Conservation (phyloP, 2,113 vertebrate genomes). For the Danionella cerebrum region DNA sequence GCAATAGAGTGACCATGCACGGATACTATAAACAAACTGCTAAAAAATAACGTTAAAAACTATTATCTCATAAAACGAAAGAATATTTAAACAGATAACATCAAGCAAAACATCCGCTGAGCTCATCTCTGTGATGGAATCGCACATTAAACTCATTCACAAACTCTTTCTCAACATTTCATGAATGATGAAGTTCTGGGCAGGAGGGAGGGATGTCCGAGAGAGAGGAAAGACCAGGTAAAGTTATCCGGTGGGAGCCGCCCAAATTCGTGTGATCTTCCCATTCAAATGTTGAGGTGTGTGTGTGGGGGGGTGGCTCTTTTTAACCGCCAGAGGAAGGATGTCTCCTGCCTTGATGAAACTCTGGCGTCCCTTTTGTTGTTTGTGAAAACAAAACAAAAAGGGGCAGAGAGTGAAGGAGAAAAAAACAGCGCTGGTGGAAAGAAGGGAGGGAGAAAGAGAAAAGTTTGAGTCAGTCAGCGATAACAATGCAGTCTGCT, state of each 20-base stretch:
- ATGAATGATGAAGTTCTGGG: slow-evolving; percentile 34
- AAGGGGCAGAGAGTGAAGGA: slow-evolving; percentile 28
- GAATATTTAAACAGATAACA: too few species aligned
- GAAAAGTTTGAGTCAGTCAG: slow-evolving; percentile 44
- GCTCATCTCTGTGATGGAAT: background rate
- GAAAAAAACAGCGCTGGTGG: slow-evolving; percentile 37
- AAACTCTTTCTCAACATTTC: background rate
- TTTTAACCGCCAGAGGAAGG: slow-evolving; percentile 51
- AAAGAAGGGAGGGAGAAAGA: slow-evolving; percentile 25
- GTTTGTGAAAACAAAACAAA: slow-evolving; percentile 61
- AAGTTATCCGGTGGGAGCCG: slow-evolving; percentile 46
- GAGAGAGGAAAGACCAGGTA: slow-evolving; percentile 48
- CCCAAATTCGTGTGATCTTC: slow-evolving; percentile 45
- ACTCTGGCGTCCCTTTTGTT: slow-evolving; percentile 60
- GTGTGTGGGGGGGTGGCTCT: slow-evolving; percentile 39
- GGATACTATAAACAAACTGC: too few species aligned
- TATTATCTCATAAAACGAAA: too few species aligned
- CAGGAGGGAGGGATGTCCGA: slow-evolving; percentile 6
- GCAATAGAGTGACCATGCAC: too few species aligned
- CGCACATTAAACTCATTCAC: too few species aligned
- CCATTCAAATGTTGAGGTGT: slow-evolving; percentile 50
- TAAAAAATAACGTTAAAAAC: too few species aligned
- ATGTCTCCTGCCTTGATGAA: slow-evolving; percentile 49
- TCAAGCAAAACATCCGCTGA: background rate
- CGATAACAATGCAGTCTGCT: slow-evolving; percentile 55